These are phyloP conservation scores for Adoxophyes honmai DNA, from an alignment of 1,140 invertebrate genomes.

Conservation along the genomic window DNA sequence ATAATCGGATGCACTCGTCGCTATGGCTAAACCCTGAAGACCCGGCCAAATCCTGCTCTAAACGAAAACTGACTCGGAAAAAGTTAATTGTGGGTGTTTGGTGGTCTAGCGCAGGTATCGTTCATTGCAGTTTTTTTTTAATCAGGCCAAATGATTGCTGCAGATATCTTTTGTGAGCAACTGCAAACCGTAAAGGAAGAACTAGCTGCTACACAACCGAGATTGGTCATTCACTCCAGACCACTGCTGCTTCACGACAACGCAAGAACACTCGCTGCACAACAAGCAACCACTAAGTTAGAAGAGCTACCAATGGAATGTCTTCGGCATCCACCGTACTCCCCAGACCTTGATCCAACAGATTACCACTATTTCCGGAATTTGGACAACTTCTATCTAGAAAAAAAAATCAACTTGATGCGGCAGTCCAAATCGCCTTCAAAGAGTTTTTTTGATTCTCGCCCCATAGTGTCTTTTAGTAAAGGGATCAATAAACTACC, in stretches of 20 bases:
- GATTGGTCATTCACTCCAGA: slow-evolving; percentile 22
- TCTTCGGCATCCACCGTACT: slow-evolving; percentile 26
- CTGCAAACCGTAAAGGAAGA: slow-evolving; percentile 20
- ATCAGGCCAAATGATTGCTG: slow-evolving; percentile 7
- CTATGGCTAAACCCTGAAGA: slow-evolving; percentile 22
- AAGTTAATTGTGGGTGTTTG: slow-evolving; percentile 27
- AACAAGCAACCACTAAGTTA: slow-evolving; percentile 21
- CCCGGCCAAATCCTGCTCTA: slow-evolving; percentile 20
- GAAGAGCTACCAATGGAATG: slow-evolving; percentile 23
- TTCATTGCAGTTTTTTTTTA: background rate
- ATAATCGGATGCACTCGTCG: slow-evolving; percentile 26
- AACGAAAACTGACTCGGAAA: slow-evolving; percentile 27
- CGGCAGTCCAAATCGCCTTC: slow-evolving; percentile 18
- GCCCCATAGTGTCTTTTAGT: slow-evolving; percentile 19
- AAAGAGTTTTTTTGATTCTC: slow-evolving; percentile 27
- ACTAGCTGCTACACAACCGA: slow-evolving; percentile 22
- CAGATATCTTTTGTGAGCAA: background rate
- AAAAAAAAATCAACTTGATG: background rate
- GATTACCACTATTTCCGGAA: slow-evolving; percentile 16
- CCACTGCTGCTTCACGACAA: slow-evolving; percentile 26
- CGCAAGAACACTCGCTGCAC: slow-evolving; percentile 24
- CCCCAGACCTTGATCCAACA: slow-evolving; percentile 21
- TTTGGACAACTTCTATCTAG: slow-evolving; percentile 15
- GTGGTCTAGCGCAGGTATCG: slow-evolving; percentile 20
- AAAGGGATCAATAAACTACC: slow-evolving; percentile 19